Evolutionary conservation across 2,113 vertebrate species (phyloP), one percentile per base, ranked within the genome.

Genomic region (Atherinomorus stipes): DNA sequence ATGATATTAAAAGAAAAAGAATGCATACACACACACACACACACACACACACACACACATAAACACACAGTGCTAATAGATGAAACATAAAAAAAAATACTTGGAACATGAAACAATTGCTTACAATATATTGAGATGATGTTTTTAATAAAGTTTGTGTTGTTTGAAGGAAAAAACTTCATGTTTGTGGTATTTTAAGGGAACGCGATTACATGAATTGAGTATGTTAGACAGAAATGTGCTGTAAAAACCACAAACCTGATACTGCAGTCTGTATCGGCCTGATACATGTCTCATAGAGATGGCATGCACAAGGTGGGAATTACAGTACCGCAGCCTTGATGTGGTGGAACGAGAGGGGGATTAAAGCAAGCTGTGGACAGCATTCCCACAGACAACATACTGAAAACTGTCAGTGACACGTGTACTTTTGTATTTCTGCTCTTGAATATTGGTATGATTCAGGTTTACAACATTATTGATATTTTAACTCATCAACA

Each of bases 91-190:
- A 40, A 81, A 49, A n/a, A n/a, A n/a, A n/a, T n/a, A 9, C 21
- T 31, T 71, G 16, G 22, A 15, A 74, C 21, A 18, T 56, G 12
- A 42, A n/a, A 47, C 18, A 44, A 38, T 25, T 68, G 53, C 74
- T 15, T 16, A 42, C 66, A 74, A 54, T 52, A 59, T 11, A 40
- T 23, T 45, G 1, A 40, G 19, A 62, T 72, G 45, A 28, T 59
- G 34, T 84, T 81, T 83, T 65, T 80, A 78, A 38, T 84, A 84
- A 89, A 87, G 56, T 67, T 23, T 68, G 53, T 65, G 56, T 71
- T 72, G 15, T 15, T 47, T 64, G 21, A 13, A 47, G 60, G 42
- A 47, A 18, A 28, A 31, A 47, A 28, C 1, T 10, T 7, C 22
- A 18, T 34, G 25, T 64, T 62, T 28, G 12, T 49, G 7, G 11